phyloP scores from a whole-genome alignment of 2,888 invertebrate species.

The Tachina grossa region DNA sequence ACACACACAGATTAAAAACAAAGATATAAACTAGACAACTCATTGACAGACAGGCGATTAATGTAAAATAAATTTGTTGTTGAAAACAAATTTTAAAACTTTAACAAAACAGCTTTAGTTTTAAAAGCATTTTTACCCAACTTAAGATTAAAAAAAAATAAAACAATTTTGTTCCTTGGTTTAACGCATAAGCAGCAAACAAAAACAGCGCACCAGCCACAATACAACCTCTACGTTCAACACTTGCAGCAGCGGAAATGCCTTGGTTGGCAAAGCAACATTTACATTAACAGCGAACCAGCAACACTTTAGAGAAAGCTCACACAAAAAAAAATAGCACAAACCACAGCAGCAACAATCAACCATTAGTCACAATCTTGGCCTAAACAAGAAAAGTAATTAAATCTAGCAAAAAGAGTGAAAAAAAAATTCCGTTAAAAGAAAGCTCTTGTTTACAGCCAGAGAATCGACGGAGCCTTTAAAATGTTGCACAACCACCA shows the following conservation, averaged over 20 bases:
- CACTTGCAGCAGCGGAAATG: slow-evolving; percentile 68
- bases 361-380: slow-evolving; percentile 60
- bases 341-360: slow-evolving; percentile 53
- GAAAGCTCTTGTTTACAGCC: not conserved
- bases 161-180: not conserved
- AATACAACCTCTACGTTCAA: slow-evolving; percentile 48
- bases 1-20: not conserved
- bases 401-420: slow-evolving; percentile 58
- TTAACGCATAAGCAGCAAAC: slow-evolving; percentile 2
- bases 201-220: slow-evolving; percentile 34
- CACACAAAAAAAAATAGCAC: slow-evolving; percentile 8
- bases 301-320: slow-evolving; percentile 26
- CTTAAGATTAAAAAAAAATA: slow-evolving; percentile 4
- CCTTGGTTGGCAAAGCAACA: slow-evolving; percentile 45
- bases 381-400: slow-evolving; percentile 71
- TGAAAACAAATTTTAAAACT: not conserved
- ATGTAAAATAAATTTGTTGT: slow-evolving; percentile 26
- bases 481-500: slow-evolving; percentile 22
- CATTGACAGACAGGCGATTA: slow-evolving; percentile 58
- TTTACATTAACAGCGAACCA: slow-evolving; percentile 9
- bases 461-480: slow-evolving; percentile 6
- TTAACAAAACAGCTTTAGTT: slow-evolving; percentile 16
- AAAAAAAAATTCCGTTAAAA: slow-evolving; percentile 8
- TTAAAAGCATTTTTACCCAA: slow-evolving; percentile 1
- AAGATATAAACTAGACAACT: slow-evolving; percentile 51